Conservation (phyloP, 2,113 vertebrate species). For the Ophthalmolycus amberensis region DNA sequence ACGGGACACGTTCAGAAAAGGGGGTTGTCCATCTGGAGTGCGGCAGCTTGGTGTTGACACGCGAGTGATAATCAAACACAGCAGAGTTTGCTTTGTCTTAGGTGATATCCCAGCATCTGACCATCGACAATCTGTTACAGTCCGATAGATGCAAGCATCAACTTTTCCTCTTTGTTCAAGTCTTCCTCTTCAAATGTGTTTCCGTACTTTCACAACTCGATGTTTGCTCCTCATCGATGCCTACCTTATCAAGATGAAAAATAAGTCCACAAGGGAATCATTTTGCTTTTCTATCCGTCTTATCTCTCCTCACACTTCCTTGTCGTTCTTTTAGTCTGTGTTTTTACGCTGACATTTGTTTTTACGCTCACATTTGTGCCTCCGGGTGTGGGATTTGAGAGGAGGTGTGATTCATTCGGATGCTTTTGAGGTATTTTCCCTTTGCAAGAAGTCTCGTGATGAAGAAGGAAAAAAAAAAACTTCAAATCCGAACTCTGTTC, state of each 20-base stretch:
- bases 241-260: not conserved
- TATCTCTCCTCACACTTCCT: not conserved
- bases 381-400: slow-evolving; percentile 20
- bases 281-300: not conserved
- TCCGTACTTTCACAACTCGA: not conserved
- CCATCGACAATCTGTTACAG: slow-evolving; percentile 25
- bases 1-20: slow-evolving; percentile 14
- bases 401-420: slow-evolving; percentile 2
- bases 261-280: not conserved
- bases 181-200: not conserved
- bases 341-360: slow-evolving; percentile 1
- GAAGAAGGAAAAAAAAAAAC: not conserved
- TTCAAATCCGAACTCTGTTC: not conserved
- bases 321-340: not conserved
- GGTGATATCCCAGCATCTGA: slow-evolving; percentile 41
- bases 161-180: not conserved
- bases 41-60: slow-evolving; percentile 37
- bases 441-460: not conserved
- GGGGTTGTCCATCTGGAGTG: slow-evolving; percentile 43
- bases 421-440: slow-evolving; percentile 1
- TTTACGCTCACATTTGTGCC: not conserved
- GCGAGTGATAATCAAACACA: slow-evolving; percentile 24
- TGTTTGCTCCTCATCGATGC: not conserved
- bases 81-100: slow-evolving; percentile 33
- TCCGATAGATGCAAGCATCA: slow-evolving; percentile 6